These are phyloP conservation scores for Oxystoma pomonae DNA, from an alignment of 2,888 invertebrate species.

Conservation along the genomic window DNA sequence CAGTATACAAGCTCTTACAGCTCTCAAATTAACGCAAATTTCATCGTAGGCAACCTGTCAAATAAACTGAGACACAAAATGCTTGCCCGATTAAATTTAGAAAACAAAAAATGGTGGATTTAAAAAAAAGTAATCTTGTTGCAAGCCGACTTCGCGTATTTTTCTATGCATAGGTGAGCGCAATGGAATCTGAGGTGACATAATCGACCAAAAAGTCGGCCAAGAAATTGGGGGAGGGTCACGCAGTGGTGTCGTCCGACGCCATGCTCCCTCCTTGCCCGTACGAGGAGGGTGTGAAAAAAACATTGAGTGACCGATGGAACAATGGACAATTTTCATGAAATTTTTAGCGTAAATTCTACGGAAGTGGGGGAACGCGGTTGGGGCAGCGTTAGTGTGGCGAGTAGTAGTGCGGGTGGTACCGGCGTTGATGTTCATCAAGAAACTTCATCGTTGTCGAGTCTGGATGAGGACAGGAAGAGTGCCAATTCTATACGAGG, in stretches of 20 bases:
- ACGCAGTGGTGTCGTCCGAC: no score
- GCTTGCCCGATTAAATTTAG: no score
- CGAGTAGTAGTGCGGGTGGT: constrained; percentile 34
- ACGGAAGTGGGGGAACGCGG: constrained; percentile 32
- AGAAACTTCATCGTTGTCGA: not conserved
- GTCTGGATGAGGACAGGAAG: constrained; percentile 52
- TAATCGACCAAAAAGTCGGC: no score
- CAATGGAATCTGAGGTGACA: not conserved
- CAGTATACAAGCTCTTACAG: no score
- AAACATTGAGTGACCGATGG: constrained; percentile 25
- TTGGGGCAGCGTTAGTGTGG: constrained; percentile 22
- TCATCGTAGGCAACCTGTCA: no score
- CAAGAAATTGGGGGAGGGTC: constrained; percentile 17
- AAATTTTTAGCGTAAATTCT: constrained; percentile 45
- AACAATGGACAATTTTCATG: constrained; percentile 51
- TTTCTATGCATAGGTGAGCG: no score
- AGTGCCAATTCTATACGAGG: constrained; percentile 65
- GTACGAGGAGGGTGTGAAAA: constrained; percentile 25
- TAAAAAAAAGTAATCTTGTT: no score
- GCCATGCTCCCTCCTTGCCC: constrained; percentile 33
- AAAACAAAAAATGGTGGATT: no score
- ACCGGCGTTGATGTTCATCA: not conserved
- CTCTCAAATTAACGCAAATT: no score
- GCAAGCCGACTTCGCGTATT: no score
- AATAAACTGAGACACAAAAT: no score